Evolutionary conservation across 1,140 invertebrate species (phyloP).

Genomic region (Apis dorsata): DNA sequence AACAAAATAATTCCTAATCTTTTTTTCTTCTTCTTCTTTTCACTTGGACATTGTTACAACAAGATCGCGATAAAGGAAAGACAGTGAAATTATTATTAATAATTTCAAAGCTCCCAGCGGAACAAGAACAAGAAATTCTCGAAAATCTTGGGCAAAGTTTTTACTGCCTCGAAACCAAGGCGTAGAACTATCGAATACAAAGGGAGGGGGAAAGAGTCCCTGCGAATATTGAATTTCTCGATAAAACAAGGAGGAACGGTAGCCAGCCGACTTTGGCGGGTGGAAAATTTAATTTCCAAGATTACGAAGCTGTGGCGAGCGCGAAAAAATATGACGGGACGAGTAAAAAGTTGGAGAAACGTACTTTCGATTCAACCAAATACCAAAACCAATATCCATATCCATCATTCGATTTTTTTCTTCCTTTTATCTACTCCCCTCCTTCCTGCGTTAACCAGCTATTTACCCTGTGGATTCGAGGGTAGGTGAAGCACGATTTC

Average conservation of each 20-base stretch:
- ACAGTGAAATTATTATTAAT: too few relatives aligned
- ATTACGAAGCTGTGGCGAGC: not conserved
- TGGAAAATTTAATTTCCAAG: conserved; percentile 60
- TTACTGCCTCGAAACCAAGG: not conserved
- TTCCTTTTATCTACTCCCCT: conserved; percentile 59
- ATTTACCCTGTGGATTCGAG: conserved; percentile 40
- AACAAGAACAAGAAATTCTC: not conserved
- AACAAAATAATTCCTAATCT: too few relatives aligned
- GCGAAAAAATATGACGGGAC: conserved; percentile 48
- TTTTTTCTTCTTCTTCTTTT: too few relatives aligned
- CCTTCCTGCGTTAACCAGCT: conserved; percentile 42
- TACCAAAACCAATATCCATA: conserved; percentile 7
- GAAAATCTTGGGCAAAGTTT: not conserved
- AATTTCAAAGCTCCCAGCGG: too few relatives aligned
- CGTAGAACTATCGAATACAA: not conserved
- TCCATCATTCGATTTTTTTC: not conserved
- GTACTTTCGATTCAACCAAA: conserved; percentile 44
- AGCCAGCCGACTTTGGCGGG: not conserved
- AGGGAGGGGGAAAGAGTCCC: not conserved
- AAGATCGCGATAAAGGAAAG: too few relatives aligned
- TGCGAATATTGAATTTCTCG: conserved; percentile 10
- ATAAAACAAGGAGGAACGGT: not conserved
- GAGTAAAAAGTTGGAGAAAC: conserved; percentile 39
- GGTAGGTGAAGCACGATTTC: not conserved
- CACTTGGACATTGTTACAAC: too few relatives aligned